These are phyloP conservation scores for Lypha dubia DNA, from an alignment of 2,888 invertebrate species.

Conservation along the genomic window DNA sequence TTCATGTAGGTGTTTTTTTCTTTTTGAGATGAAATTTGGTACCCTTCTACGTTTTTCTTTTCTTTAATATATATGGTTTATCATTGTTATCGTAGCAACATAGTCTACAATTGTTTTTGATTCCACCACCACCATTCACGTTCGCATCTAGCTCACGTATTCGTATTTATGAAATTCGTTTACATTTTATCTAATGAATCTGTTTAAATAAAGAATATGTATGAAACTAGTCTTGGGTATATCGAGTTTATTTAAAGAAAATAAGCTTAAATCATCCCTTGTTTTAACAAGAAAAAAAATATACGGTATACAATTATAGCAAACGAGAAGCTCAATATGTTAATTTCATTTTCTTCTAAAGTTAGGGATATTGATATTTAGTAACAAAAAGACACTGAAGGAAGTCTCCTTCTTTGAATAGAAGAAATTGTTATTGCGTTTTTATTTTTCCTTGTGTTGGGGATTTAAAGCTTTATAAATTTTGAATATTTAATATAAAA, in stretches of 20 bases:
- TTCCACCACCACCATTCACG: background rate
- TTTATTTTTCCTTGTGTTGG: conserved; percentile 48
- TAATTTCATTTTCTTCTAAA: conserved; percentile 54
- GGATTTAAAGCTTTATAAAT: conserved; percentile 68
- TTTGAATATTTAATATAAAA: conserved; percentile 68
- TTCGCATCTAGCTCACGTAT: conserved; percentile 18
- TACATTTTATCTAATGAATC: conserved; percentile 50
- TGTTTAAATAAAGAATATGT: conserved; percentile 53
- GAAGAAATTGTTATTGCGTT: conserved; percentile 4
- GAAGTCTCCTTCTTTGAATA: background rate
- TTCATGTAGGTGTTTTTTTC: conserved; percentile 41
- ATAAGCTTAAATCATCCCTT: conserved; percentile 52
- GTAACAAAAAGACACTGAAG: conserved; percentile 3
- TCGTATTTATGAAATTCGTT: conserved; percentile 47
- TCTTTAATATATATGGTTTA: background rate
- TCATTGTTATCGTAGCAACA: conserved; percentile 26
- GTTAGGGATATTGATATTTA: background rate
- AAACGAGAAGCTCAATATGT: conserved; percentile 20
- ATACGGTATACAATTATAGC: conserved; percentile 14
- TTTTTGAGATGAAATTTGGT: conserved; percentile 1
- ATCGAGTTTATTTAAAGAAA: conserved; percentile 1
- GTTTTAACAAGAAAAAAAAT: conserved; percentile 3
- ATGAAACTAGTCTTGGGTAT: background rate
- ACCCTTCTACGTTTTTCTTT: conserved; percentile 20
- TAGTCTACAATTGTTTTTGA: conserved; percentile 38